phyloP scores from a whole-genome alignment of 2,113 vertebrate genomes.

The Raja brachyura region DNA sequence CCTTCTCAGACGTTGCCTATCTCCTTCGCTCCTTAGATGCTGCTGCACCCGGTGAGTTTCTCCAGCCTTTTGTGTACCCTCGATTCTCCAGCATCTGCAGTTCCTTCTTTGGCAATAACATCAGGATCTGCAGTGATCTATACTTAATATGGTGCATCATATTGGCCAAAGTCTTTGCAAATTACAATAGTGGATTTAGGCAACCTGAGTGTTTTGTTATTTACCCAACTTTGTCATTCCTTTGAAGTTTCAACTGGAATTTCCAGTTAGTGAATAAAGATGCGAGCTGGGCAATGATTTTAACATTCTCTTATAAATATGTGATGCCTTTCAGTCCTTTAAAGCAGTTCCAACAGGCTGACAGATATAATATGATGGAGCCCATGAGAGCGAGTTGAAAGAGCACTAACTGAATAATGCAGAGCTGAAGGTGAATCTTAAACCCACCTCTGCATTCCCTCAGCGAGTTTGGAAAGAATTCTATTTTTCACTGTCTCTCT shows the following conservation, averaged over 20 bases:
- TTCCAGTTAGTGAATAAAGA: conserved; percentile 1
- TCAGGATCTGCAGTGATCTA: background rate
- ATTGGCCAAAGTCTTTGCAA: background rate
- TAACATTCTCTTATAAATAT: conserved; percentile 40
- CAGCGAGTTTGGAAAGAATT: conserved; percentile 45
- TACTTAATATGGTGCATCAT: background rate
- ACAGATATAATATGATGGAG: conserved; percentile 38
- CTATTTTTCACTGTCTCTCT: background rate
- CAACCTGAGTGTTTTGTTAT: background rate
- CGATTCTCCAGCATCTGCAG: no score
- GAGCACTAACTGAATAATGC: conserved; percentile 53
- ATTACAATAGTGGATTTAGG: background rate
- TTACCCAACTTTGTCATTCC: background rate
- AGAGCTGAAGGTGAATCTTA: conserved; percentile 47
- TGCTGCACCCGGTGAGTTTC: no score
- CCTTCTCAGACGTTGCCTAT: no score
- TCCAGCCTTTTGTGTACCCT: no score
- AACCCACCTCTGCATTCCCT: conserved; percentile 43
- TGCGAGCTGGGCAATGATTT: conserved; percentile 3
- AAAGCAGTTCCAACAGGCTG: conserved; percentile 14
- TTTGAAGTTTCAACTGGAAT: conserved; percentile 5
- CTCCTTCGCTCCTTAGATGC: no score
- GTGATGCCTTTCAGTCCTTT: conserved; percentile 32
- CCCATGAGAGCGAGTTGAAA: conserved; percentile 49
- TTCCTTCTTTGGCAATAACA: no score